Evolutionary conservation across 2,797 vertebrate genomes (phyloP).

Genomic region (Lateolabrax maculatus): DNA sequence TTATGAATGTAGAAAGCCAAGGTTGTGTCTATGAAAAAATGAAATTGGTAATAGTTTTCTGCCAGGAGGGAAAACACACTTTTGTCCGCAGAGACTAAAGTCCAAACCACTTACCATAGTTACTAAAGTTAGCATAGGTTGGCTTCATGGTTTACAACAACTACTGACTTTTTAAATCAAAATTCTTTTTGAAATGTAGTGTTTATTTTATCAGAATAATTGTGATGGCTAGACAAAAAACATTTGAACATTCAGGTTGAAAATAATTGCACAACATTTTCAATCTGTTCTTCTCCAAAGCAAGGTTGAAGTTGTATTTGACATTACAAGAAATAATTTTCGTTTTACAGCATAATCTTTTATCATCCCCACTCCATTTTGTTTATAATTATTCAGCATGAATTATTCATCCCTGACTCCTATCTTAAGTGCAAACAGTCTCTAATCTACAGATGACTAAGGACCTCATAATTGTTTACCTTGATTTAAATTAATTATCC

Average conservation of each 20-base stretch:
- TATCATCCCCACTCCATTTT: constrained; percentile 56
- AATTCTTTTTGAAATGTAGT: not conserved
- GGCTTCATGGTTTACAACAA: constrained; percentile 14
- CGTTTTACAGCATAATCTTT: constrained; percentile 44
- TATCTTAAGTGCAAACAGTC: constrained; percentile 73
- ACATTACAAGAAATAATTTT: constrained; percentile 43
- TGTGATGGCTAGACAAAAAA: not conserved
- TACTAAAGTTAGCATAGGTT: constrained; percentile 38
- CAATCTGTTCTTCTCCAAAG: constrained; percentile 5
- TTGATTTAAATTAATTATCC: constrained; percentile 77
- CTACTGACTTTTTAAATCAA: not conserved
- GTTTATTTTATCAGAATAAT: constrained; percentile 1
- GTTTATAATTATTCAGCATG: constrained; percentile 72
- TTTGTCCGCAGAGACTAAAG: constrained; percentile 56
- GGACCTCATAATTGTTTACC: constrained; percentile 77
- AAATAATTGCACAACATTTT: constrained; percentile 10
- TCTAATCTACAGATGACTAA: constrained; percentile 74
- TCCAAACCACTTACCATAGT: constrained; percentile 53
- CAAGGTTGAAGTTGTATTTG: constrained; percentile 36
- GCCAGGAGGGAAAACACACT: constrained; percentile 64
- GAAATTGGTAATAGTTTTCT: constrained; percentile 60
- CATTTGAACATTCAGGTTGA: not conserved
- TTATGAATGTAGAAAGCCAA: constrained; percentile 75
- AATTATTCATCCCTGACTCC: constrained; percentile 71
- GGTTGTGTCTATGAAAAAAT: constrained; percentile 66